These are phyloP conservation scores for Oncopeltus fasciatus DNA, from an alignment of 1,140 invertebrate genomes.

Conservation along the genomic window DNA sequence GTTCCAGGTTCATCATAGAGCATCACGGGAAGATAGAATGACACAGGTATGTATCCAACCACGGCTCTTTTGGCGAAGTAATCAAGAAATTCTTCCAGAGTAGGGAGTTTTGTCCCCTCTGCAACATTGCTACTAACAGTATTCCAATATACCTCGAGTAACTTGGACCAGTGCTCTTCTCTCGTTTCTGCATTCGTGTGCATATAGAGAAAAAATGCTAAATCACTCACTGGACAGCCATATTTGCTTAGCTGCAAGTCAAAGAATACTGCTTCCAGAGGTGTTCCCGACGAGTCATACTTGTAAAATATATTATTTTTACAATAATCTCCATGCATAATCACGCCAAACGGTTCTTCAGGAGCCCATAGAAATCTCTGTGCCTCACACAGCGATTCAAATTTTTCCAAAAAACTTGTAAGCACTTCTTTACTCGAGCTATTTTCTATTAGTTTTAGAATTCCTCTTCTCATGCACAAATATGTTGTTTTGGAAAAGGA, in stretches of 20 bases:
- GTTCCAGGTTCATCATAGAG: conserved; percentile 1
- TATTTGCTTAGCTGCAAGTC: conserved; percentile 31
- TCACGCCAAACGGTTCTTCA: background rate
- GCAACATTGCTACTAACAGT: conserved; percentile 13
- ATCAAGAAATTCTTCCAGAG: conserved; percentile 25
- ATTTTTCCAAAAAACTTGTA: background rate
- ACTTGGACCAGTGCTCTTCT: conserved; percentile 23
- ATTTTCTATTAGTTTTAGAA: background rate
- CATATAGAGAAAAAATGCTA: conserved; percentile 31
- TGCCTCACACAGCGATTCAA: background rate
- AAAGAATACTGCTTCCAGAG: conserved; percentile 27
- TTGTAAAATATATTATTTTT: conserved; percentile 39
- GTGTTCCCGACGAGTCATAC: conserved; percentile 23
- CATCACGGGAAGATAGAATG: conserved; percentile 27
- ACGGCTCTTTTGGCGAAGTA: conserved; percentile 27
- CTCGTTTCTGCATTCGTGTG: conserved; percentile 24
- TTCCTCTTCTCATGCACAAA: background rate
- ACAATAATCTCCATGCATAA: conserved; percentile 38
- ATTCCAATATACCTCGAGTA: conserved; percentile 29
- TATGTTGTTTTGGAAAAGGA: background rate
- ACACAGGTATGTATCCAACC: conserved; percentile 27
- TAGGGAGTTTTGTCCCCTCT: background rate
- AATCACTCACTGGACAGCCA: conserved; percentile 29
- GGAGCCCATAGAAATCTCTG: background rate
- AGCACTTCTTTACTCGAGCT: background rate